phyloP scores from a whole-genome alignment of 2,888 invertebrate species.

The Zelleria hepariella region DNA sequence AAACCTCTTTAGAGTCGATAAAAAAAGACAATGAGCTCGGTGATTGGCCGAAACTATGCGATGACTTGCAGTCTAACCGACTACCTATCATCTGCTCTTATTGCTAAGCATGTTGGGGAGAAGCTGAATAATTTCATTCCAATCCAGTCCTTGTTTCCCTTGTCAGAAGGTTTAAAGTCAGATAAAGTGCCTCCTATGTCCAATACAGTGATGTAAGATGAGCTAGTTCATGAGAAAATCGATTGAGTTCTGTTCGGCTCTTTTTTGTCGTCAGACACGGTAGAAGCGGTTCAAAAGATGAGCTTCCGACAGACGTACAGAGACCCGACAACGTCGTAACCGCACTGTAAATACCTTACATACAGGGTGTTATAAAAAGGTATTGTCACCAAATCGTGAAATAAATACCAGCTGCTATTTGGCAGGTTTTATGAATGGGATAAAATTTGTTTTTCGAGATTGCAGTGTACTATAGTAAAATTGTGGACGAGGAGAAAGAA shows the following conservation, averaged over 20 bases:
- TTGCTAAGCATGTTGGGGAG: not conserved
- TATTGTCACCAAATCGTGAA: too few species aligned
- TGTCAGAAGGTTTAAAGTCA: not conserved
- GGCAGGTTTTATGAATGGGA: too few species aligned
- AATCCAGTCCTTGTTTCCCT: not conserved
- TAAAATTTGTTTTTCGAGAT: too few species aligned
- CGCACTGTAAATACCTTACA: too few species aligned
- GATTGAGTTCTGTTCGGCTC: not conserved
- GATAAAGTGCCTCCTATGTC: not conserved
- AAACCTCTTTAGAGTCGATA: constrained; percentile 18
- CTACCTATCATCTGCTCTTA: not conserved
- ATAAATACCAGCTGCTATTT: too few species aligned
- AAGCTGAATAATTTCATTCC: not conserved
- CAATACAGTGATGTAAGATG: not conserved
- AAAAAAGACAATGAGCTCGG: constrained; percentile 21
- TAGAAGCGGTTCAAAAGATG: not conserved
- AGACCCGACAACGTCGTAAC: not conserved
- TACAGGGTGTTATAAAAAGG: too few species aligned
- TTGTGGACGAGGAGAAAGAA: too few species aligned
- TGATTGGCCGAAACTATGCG: constrained; percentile 27
- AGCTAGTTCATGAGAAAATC: not conserved
- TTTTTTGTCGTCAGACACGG: not conserved
- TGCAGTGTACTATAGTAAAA: too few species aligned
- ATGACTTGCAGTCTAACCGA: constrained; percentile 21
- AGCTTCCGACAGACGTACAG: not conserved